phyloP scores from a whole-genome alignment of 1,140 invertebrate genomes.

The Ceratina japonica region DNA sequence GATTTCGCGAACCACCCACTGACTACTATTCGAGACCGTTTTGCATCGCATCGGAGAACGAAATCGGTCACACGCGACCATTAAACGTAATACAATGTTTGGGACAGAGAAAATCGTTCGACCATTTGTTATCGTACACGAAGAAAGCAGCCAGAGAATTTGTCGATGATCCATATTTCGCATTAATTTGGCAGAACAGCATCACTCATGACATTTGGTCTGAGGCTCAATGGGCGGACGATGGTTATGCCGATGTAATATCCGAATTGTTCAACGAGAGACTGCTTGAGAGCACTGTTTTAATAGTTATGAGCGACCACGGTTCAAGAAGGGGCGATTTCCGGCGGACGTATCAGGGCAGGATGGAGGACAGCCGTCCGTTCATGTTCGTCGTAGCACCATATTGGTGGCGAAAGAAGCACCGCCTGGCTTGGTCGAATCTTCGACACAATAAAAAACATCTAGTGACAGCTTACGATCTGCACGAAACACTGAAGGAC shows the following conservation, averaged over 20 bases:
- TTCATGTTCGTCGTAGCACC: conserved; percentile 83
- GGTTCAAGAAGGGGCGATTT: conserved; percentile 85
- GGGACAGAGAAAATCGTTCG: conserved; percentile 77
- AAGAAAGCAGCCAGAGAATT: conserved; percentile 80
- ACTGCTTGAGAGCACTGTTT: conserved; percentile 78
- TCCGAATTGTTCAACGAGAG: conserved; percentile 58
- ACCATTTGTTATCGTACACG: conserved; percentile 76
- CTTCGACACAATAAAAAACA: conserved; percentile 79
- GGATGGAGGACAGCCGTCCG: conserved; percentile 85
- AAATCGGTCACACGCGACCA: conserved; percentile 77
- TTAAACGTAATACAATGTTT: conserved; percentile 80
- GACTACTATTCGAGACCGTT: conserved; percentile 82
- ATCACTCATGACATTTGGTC: conserved; percentile 80
- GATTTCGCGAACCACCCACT: conserved; percentile 80
- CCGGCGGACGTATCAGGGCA: conserved; percentile 82
- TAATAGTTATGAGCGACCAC: conserved; percentile 87
- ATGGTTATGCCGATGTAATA: conserved; percentile 70
- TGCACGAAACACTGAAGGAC: conserved; percentile 84
- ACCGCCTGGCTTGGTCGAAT: conserved; percentile 78
- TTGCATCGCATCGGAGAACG: conserved; percentile 72
- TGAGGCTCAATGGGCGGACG: conserved; percentile 76
- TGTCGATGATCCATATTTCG: conserved; percentile 76
- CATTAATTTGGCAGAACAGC: conserved; percentile 79
- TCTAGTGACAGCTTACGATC: conserved; percentile 83
- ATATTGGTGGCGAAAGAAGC: conserved; percentile 80